phyloP scores from a whole-genome alignment of 64 coral and sea anemone species.

The Pocillopora verrucosa region DNA sequence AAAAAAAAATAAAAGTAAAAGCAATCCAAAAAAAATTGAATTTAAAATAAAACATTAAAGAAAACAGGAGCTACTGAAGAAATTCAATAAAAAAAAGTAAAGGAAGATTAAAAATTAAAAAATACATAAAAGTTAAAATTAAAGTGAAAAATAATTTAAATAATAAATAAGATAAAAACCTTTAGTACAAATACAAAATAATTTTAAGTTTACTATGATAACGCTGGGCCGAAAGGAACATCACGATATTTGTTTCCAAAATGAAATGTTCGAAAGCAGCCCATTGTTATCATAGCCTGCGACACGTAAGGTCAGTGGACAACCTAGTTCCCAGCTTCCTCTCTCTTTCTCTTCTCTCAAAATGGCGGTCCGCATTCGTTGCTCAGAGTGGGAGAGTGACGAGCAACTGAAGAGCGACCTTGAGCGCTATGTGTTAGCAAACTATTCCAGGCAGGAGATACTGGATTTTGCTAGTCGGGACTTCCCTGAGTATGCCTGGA shows the following conservation, averaged over 20 bases:
- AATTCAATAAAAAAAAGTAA: too few species aligned
- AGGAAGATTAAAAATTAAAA: too few species aligned
- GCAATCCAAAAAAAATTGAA: too few species aligned
- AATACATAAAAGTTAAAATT: too few species aligned
- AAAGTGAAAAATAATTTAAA: too few species aligned
- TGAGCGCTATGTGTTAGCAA: conserved; percentile 23
- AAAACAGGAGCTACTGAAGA: too few species aligned
- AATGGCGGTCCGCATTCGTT: conserved; percentile 1
- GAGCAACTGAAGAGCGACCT: conserved; percentile 20
- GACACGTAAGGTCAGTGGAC: conserved; percentile 28
- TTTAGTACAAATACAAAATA: too few species aligned
- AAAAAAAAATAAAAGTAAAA: too few species aligned
- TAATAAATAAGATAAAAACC: too few species aligned
- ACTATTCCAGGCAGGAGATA: not conserved
- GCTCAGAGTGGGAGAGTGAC: conserved; percentile 38
- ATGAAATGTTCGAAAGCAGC: not conserved
- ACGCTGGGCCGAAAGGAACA: too few species aligned
- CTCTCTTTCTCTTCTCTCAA: not conserved
- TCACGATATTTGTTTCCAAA: not conserved
- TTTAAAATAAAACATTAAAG: too few species aligned
- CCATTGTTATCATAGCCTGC: conserved; percentile 28
- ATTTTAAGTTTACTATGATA: too few species aligned
- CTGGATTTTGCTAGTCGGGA: not conserved
- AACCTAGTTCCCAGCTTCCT: not conserved
- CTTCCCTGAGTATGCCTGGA: conserved; percentile 43